A percentile compares a stretch with the other conserved stretches of the same genome.
These are phyloP conservation scores for Drosophila pegasa DNA, from an alignment of 2,888 invertebrate species.

Conservation along the genomic window DNA sequence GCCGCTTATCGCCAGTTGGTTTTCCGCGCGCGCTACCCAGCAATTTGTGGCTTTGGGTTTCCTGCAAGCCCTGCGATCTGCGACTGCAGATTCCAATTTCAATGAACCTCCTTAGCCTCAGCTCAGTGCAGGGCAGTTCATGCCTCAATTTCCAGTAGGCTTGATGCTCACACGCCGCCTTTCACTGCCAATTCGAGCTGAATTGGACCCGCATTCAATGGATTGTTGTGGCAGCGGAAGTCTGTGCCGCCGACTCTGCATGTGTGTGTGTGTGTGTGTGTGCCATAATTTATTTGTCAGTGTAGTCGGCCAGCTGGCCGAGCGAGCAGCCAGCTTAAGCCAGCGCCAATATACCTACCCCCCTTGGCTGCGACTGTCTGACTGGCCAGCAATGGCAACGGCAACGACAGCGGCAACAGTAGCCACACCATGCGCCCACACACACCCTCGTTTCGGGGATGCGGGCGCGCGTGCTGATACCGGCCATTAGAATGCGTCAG, in stretches of 20 bases:
- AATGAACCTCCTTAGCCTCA: conserved; percentile 2
- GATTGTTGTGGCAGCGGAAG: conserved; percentile 60
- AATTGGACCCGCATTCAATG: conserved; percentile 44
- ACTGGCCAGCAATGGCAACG: conserved; percentile 19
- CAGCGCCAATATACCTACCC: conserved; percentile 39
- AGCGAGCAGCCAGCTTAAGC: conserved; percentile 43
- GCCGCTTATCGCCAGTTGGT: conserved; percentile 47
- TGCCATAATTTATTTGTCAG: conserved; percentile 72
- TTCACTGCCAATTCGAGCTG: conserved; percentile 55
- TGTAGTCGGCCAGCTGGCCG: conserved; percentile 52
- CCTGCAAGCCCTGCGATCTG: conserved; percentile 57
- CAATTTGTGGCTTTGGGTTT: conserved; percentile 76
- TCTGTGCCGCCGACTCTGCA: conserved; percentile 41
- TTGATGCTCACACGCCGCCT: conserved; percentile 70
- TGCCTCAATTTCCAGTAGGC: conserved; percentile 51
- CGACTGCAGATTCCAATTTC: conserved; percentile 23
- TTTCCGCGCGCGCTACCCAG: conserved; percentile 68
- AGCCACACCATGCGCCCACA: conserved; percentile 60
- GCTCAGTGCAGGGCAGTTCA: conserved; percentile 6
- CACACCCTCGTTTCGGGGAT: conserved; percentile 45
- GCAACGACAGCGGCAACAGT: conserved; percentile 48
- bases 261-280: conserved; percentile 21
- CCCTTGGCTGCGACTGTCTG: conserved; percentile 20
- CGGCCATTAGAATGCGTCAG: conserved; percentile 74
- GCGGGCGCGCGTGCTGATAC: conserved; percentile 26